These are phyloP conservation scores for Caenorhabditis becei DNA, from an alignment of 2,888 invertebrate species.

Conservation along the genomic window DNA sequence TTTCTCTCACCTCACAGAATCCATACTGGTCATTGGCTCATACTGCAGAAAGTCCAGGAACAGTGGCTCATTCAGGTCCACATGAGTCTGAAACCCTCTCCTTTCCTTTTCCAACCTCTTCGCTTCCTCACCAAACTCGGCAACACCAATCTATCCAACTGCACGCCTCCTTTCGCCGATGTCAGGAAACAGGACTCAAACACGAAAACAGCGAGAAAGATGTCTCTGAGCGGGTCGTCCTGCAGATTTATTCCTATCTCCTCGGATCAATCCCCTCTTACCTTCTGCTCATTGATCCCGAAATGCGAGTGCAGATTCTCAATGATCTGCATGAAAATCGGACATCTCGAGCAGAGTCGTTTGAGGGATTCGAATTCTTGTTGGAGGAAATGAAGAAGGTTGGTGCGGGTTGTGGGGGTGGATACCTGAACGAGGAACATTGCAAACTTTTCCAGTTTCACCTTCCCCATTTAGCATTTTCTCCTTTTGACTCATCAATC, in stretches of 20 bases:
- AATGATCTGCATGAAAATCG: constrained; percentile 29
- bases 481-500: too few relatives aligned
- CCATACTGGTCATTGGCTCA: constrained; percentile 6
- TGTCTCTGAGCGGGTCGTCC: constrained; percentile 31
- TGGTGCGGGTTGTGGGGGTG: constrained; percentile 21
- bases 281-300: constrained; percentile 9
- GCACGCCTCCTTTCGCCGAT: constrained; percentile 50
- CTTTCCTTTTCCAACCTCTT: neutral
- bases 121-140: constrained; percentile 25
- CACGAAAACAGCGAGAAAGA: constrained; percentile 32
- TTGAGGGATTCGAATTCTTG: constrained; percentile 25
- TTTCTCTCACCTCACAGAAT: constrained; percentile 18
- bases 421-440: constrained; percentile 18
- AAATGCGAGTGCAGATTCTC: constrained; percentile 15
- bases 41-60: constrained; percentile 36
- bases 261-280: too few relatives aligned
- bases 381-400: constrained; percentile 18
- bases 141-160: constrained; percentile 54
- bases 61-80: constrained; percentile 28
- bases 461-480: too few relatives aligned
- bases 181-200: constrained; percentile 48
- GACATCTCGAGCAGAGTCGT: constrained; percentile 14
- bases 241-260: constrained; percentile 3
- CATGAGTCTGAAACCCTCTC: constrained; percentile 14
- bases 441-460: neutral